Evolutionary conservation across 1,140 invertebrate genomes (phyloP).

Genomic region (Sinella curviseta): DNA sequence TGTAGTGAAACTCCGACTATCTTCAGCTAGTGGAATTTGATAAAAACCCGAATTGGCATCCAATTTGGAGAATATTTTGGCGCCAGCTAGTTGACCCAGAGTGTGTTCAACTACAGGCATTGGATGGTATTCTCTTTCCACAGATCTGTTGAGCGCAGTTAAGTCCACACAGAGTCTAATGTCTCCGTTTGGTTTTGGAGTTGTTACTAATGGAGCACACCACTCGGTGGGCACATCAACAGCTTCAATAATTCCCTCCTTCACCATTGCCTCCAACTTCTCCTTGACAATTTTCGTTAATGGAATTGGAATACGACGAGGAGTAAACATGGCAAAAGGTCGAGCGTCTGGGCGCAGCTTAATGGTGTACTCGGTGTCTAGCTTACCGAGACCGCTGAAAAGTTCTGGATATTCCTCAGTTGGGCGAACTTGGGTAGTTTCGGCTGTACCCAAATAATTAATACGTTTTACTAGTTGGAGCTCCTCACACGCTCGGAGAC

Average conservation of each 20-base stretch:
- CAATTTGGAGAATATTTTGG: conserved; percentile 51
- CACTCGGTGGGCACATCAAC: conserved; percentile 51
- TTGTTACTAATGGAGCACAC: conserved; percentile 53
- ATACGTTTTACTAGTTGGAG: not conserved
- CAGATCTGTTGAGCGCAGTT: conserved; percentile 27
- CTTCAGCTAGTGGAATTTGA: conserved; percentile 52
- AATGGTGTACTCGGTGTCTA: conserved; percentile 19
- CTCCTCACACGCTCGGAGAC: not conserved
- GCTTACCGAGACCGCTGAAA: conserved; percentile 32
- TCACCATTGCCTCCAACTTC: conserved; percentile 43
- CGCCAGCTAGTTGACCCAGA: conserved; percentile 21
- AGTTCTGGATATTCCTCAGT: conserved; percentile 30
- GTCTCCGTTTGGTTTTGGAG: conserved; percentile 52
- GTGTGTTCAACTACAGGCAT: conserved; percentile 35
- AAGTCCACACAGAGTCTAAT: conserved; percentile 40
- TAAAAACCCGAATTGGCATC: conserved; percentile 55
- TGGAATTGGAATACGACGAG: conserved; percentile 39
- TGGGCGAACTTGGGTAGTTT: conserved; percentile 1
- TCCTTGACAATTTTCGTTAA: conserved; percentile 46
- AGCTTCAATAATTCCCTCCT: conserved; percentile 50
- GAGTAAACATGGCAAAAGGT: conserved; percentile 27
- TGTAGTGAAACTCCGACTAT: conserved; percentile 50
- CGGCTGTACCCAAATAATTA: conserved; percentile 27
- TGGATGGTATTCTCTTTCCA: conserved; percentile 29
- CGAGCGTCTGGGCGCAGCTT: conserved; percentile 22